Evolutionary conservation across 1,140 invertebrate genomes (phyloP), one percentile per base, ranked within the genome.

Genomic region (Pseudobourletiella spinata): DNA sequence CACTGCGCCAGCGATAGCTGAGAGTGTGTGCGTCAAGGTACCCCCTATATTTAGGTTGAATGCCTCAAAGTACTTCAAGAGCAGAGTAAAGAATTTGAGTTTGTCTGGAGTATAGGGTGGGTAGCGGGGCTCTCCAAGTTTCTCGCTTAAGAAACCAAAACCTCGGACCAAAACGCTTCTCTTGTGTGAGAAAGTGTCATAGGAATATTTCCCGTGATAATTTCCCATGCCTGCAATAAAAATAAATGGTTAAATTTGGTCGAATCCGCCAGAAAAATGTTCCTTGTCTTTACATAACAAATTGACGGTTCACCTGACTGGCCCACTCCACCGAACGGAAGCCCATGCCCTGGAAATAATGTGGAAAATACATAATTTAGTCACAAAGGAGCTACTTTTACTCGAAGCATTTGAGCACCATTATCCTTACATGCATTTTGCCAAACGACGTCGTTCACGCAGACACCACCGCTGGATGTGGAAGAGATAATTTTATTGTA

Each of bases 201-300:
- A 98, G 3, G 86, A 86, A 68, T 82, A 82, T 76, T 90, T 90
- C 52, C 95, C 95, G 78, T 98, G 93, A 74, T 96, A 98, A 2
- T 80, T 77, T 26, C 94, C 95, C 76, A 95, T 90, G 48, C 95
- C 95, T 55, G 32, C 3, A 24, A 48, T 4, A 24, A 11, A 52
- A 46, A 22, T n/a, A 46, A 46, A 46, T 16, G n/a, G n/a, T n/a
- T n/a, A n/a, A n/a, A n/a, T n/a, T n/a, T n/a, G n/a, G n/a, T n/a
- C n/a, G n/a, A n/a, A n/a, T n/a, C n/a, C n/a, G n/a, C n/a, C n/a
- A n/a, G n/a, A n/a, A n/a, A n/a, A n/a, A n/a, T n/a, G n/a, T n/a
- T n/a, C n/a, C n/a, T n/a, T n/a, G n/a, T n/a, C n/a, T n/a, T n/a
- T n/a, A n/a, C n/a, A n/a, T n/a, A n/a, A n/a, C n/a, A n/a, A n/a